phyloP scores from a whole-genome alignment of 2,888 invertebrate genomes.

The Criorhina ranunculi region DNA sequence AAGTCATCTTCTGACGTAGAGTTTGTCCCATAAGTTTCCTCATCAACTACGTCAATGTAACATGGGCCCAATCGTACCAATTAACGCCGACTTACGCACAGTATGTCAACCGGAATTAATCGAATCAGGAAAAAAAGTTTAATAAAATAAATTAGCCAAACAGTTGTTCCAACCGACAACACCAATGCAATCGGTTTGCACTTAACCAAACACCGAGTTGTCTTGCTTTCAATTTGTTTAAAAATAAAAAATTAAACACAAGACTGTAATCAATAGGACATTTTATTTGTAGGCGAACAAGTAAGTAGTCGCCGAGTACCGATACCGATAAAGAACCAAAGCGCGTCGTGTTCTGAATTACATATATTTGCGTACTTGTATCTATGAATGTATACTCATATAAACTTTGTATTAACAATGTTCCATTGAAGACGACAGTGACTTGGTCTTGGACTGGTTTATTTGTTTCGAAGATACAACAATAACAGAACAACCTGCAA shows the following conservation, averaged over 20 bases:
- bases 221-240: background rate
- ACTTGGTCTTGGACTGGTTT: constrained; percentile 12
- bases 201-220: constrained; percentile 2
- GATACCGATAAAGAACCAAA: too few relatives aligned
- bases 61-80: background rate
- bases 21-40: background rate
- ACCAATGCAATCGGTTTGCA: constrained; percentile 2
- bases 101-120: background rate
- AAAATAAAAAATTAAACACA: background rate
- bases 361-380: constrained; percentile 20
- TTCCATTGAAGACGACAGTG: constrained; percentile 18
- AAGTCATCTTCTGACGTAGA: too few relatives aligned
- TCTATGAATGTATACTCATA: background rate
- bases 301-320: background rate
- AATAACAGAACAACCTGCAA: constrained; percentile 15
- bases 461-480: constrained; percentile 18
- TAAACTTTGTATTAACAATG: constrained; percentile 19
- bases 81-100: background rate
- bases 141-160: constrained; percentile 10
- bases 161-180: constrained; percentile 30
- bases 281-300: background rate
- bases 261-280: constrained; percentile 4
- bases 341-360: too few relatives aligned
- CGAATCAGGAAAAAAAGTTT: constrained; percentile 3
- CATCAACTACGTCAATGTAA: background rate